Evolutionary conservation across 1,140 invertebrate genomes (phyloP), one percentile per base, ranked within the genome.

Genomic region (Periplaneta americana): DNA sequence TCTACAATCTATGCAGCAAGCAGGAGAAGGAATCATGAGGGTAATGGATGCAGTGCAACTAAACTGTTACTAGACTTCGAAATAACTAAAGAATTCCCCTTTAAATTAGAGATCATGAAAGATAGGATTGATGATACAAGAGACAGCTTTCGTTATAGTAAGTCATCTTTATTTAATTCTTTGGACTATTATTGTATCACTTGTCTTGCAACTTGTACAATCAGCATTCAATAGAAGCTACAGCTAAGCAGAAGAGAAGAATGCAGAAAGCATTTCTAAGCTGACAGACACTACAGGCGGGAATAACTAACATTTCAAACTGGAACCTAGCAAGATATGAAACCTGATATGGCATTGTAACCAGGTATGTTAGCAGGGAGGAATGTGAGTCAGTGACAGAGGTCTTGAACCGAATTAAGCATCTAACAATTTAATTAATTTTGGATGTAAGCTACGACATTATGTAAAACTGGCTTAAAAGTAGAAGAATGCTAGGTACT

Each of bases 381-480:
- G n/a, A 22, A 48, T 48, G 39, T 48, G 39, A 48, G 39, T 48
- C 39, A 48, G 10, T 48, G 39, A 15, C 17, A 48, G 39, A 2
- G 88, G 89, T 83, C 88, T 88, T 81, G 84, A 93, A 93, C 82
- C 92, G 3, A 36, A 78, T n/a, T n/a, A n/a, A n/a, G n/a, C n/a
- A n/a, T n/a, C n/a, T n/a, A n/a, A n/a, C n/a, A n/a, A n/a, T n/a
- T n/a, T n/a, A n/a, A n/a, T n/a, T n/a, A n/a, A n/a, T n/a, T n/a
- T n/a, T n/a, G n/a, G n/a, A n/a, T n/a, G n/a, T n/a, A n/a, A n/a
- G n/a, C n/a, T n/a, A n/a, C n/a, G n/a, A n/a, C n/a, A n/a, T n/a
- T n/a, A n/a, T n/a, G n/a, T n/a, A n/a, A n/a, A n/a, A n/a, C n/a
- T n/a, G n/a, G n/a, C n/a, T n/a, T n/a, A n/a, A n/a, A n/a, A n/a